Evolutionary conservation across 64 coral and sea anemone species (phyloP), one percentile per base, ranked within the genome.

Genomic region (Platygyra sinensis): DNA sequence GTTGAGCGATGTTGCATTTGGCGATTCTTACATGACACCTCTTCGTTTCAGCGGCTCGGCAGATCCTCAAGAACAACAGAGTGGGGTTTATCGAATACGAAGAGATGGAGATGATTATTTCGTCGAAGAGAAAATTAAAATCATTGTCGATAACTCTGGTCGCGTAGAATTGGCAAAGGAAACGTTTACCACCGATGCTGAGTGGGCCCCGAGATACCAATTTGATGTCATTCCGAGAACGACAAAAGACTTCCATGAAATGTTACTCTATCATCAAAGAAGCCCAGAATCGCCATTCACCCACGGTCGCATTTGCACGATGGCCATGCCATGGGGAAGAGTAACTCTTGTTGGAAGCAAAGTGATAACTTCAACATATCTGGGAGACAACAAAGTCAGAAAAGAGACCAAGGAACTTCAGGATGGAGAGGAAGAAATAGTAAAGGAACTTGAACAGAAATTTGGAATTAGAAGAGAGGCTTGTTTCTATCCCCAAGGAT

Each of bases 371-470:
- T 78, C 82, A 73, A 92, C 73, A 11, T 87, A 79, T 33, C 62
- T 87, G 17, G 83, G 91, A 29, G 74, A 87, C 30, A 92, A 92
- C 77, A n/a, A n/a, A n/a, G n/a, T n/a, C n/a, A n/a, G n/a, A n/a
- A n/a, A n/a, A n/a, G n/a, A n/a, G n/a, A n/a, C n/a, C n/a, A n/a
- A n/a, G n/a, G n/a, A n/a, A n/a, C n/a, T n/a, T n/a, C n/a, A n/a
- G n/a, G n/a, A n/a, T n/a, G n/a, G n/a, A n/a, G n/a, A n/a, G n/a
- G n/a, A n/a, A n/a, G n/a, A n/a, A n/a, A n/a, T n/a, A n/a, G n/a
- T n/a, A n/a, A n/a, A n/a, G n/a, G n/a, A n/a, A n/a, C n/a, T n/a
- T n/a, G n/a, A n/a, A n/a, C n/a, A n/a, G n/a, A n/a, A n/a, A n/a
- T n/a, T n/a, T n/a, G n/a, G n/a, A n/a, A n/a, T n/a, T n/a, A n/a